phyloP scores from a whole-genome alignment of 1,140 invertebrate genomes.

The Goniozus legneri region DNA sequence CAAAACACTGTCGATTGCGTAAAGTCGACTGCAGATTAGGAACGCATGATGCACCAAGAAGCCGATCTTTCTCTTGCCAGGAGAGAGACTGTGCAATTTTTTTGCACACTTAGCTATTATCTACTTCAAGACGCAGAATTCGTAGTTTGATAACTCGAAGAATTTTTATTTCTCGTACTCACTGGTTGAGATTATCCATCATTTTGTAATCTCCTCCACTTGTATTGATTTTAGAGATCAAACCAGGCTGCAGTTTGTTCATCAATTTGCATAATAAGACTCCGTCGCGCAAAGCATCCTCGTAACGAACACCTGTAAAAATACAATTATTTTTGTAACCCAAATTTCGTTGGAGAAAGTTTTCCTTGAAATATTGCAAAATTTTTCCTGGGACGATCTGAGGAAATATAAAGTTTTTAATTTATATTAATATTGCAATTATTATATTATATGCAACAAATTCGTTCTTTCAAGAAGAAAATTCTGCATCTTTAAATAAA shows the following conservation, averaged over 20 bases:
- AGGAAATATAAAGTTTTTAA: no score
- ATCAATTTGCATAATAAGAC: conserved; percentile 79
- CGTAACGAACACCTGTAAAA: conserved; percentile 60
- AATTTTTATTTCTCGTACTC: no score
- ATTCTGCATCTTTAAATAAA: not conserved
- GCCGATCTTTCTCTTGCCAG: no score
- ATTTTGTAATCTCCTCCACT: conserved; percentile 88
- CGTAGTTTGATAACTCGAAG: no score
- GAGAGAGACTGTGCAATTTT: no score
- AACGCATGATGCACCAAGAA: conserved; percentile 20
- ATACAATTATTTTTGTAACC: no score
- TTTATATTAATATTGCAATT: no score
- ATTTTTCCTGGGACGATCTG: no score
- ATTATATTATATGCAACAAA: not conserved
- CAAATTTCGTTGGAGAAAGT: no score
- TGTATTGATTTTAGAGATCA: conserved; percentile 81
- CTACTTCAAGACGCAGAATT: no score
- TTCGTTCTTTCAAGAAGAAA: not conserved
- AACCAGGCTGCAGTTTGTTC: conserved; percentile 80
- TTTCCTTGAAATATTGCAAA: no score
- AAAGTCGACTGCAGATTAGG: conserved; percentile 44
- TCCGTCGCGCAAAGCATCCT: conserved; percentile 80
- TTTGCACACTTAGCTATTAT: no score
- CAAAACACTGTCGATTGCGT: conserved; percentile 51
- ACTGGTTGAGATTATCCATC: conserved; percentile 92